Evolutionary conservation across 2,888 invertebrate genomes (phyloP), one percentile per base, ranked within the genome.

Genomic region (Tetranychus truncatus): DNA sequence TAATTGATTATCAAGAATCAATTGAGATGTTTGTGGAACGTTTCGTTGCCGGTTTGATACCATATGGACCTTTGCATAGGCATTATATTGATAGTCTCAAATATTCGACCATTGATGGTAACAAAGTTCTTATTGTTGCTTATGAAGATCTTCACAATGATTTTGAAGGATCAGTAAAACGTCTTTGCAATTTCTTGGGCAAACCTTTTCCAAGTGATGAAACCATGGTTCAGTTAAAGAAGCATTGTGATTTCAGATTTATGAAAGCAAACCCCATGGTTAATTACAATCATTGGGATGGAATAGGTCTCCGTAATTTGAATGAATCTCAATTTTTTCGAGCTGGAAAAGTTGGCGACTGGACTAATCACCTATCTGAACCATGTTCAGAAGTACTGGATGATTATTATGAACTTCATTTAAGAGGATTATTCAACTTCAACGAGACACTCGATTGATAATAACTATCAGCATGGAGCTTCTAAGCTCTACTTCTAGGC

Each of bases 201-300:
- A 89, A 89, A 81, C 81, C 83, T 11, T 74, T 75, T 11, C 82
- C 90, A 20, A 86, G 86, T 0, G 88, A 89, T 0, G 6, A 87
- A 34, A 77, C 91, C 80, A 84, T 91, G 1, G 83, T 86, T 0
- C 82, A 84, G n/a, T 85, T 92, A 0, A 87, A 87, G 77, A 87
- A 89, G 3, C 89, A 92, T 81, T 86, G 92, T 24, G 88, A 88
- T 72, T 93, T 93, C 81, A 86, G 88, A 74, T 89, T 87, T 79
- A 93, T 94, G 92, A 88, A 89, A 80, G 84, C 86, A 0, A 93
- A 93, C 82, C 87, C 89, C 44, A 88, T 89, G 1, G 88, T 91
- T 0, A 93, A 93, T 81, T 84, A 81, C 66, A 79, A 80, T 34
- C 82, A 84, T 77, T 83, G 84, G 82, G 82, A 83, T 76, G 82